These are phyloP conservation scores for Pangasius krempfi DNA, from an alignment of 2,797 vertebrate genomes.

Conservation along the genomic window DNA sequence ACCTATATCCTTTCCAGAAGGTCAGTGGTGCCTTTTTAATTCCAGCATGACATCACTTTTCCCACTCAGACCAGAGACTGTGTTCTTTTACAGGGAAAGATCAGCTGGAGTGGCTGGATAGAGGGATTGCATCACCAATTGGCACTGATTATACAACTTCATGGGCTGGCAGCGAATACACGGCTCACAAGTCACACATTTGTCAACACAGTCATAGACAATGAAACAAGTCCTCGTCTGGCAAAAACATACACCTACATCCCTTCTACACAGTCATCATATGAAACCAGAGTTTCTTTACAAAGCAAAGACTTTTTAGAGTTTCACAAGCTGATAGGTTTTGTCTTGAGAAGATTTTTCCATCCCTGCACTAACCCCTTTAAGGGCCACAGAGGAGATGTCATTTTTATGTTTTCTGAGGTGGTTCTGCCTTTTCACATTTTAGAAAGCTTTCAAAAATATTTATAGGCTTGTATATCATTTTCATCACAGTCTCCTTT, in stretches of 20 bases:
- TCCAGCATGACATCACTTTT: slow-evolving; percentile 66
- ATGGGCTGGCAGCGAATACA: slow-evolving; percentile 50
- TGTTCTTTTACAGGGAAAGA: slow-evolving; percentile 68
- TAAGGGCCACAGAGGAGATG: slow-evolving; percentile 46
- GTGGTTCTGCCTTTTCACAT: slow-evolving; percentile 60
- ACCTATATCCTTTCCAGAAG: slow-evolving; percentile 50
- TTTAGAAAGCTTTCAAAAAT: slow-evolving; percentile 57
- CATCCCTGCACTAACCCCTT: slow-evolving; percentile 40
- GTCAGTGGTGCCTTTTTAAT: slow-evolving; percentile 61
- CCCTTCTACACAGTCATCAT: background rate
- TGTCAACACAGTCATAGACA: slow-evolving; percentile 48
- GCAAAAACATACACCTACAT: background rate
- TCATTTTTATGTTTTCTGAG: slow-evolving; percentile 53
- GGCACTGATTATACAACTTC: slow-evolving; percentile 60
- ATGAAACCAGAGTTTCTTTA: background rate
- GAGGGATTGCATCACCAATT: slow-evolving; percentile 70
- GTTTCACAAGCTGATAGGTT: slow-evolving; percentile 61
- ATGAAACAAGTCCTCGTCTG: slow-evolving; percentile 53
- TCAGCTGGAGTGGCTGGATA: slow-evolving; percentile 63
- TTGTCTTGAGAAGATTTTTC: slow-evolving; percentile 55
- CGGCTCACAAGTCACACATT: slow-evolving; percentile 68
- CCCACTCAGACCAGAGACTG: slow-evolving; percentile 51
- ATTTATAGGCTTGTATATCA: slow-evolving; percentile 66
- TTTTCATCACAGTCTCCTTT: slow-evolving; percentile 63
- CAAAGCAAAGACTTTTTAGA: slow-evolving; percentile 11